Percentiles rank a stretch among this genome's conserved stretches.
Conservation (phyloP, 2,888 invertebrate species). For the Leucoma salicis region DNA sequence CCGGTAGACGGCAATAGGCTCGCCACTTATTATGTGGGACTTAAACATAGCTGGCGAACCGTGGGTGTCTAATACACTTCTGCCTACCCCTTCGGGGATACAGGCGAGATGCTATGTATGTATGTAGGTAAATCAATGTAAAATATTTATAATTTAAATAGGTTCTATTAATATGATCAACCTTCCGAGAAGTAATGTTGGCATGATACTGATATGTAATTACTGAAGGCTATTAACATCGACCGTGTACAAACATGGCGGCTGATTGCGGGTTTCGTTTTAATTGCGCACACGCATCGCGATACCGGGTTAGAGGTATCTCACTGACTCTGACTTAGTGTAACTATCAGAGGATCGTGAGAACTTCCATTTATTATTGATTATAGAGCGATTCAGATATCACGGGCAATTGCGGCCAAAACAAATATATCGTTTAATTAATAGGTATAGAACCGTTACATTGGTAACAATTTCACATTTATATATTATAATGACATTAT, state of each 20-base stretch:
- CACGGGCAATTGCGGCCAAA: constrained; percentile 23
- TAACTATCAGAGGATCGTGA: constrained; percentile 65
- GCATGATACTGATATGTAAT: constrained; percentile 79
- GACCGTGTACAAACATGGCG: constrained; percentile 82
- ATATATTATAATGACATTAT: constrained; percentile 12
- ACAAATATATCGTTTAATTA: constrained; percentile 28
- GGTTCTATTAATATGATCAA: constrained; percentile 78
- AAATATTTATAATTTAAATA: constrained; percentile 44
- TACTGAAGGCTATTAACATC: constrained; percentile 80
- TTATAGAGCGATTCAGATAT: constrained; percentile 46
- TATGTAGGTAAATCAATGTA: background rate
- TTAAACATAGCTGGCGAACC: too few relatives aligned
- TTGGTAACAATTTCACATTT: constrained; percentile 17
- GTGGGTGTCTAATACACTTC: too few relatives aligned
- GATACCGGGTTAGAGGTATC: constrained; percentile 68
- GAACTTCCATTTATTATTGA: constrained; percentile 71
- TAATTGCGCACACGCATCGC: constrained; percentile 81
- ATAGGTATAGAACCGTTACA: constrained; percentile 25
- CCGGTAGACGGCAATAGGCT: too few relatives aligned
- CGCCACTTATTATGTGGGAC: too few relatives aligned
- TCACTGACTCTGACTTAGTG: constrained; percentile 58
- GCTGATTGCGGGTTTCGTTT: constrained; percentile 81
- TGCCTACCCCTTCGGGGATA: too few relatives aligned
- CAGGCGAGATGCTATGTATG: background rate
- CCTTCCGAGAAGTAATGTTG: constrained; percentile 78